A percentile compares a stretch with the other conserved stretches of the same genome.
Conservation (phyloP, 2,113 vertebrate species). For the Panthera leo region DNA sequence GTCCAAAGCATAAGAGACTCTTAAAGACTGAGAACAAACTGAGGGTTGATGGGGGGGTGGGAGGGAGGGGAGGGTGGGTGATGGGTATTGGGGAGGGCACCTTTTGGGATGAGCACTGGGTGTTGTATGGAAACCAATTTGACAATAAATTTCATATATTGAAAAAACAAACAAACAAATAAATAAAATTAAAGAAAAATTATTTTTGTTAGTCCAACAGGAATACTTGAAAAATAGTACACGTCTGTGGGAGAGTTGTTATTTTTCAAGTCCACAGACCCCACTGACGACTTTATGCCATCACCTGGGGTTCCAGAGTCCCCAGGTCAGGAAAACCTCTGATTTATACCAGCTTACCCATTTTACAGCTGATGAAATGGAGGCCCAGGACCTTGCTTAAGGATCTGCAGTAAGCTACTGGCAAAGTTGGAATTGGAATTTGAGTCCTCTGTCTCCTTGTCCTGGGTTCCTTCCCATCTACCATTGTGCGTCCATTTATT, state of each 20-base stretch:
- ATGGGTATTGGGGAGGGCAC: no score
- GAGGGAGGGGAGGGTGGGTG: no score
- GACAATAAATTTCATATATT: no score
- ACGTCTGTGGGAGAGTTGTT: neutral
- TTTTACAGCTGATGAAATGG: neutral
- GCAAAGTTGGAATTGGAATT: neutral
- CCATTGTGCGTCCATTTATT: neutral
- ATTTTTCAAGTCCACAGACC: neutral
- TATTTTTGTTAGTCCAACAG: neutral
- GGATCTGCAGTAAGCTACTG: neutral
- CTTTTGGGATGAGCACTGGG: no score
- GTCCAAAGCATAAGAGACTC: neutral
- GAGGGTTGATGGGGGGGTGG: no score
- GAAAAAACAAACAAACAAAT: no score
- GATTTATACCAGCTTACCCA: neutral
- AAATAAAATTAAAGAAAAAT: neutral
- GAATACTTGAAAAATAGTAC: neutral
- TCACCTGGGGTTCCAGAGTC: neutral
- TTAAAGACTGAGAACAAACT: no score
- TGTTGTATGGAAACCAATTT: no score
- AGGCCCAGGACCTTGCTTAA: neutral
- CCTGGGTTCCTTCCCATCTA: neutral
- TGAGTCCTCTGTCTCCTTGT: neutral
- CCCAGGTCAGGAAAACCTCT: neutral
- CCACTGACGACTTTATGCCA: neutral